These are phyloP conservation scores for Brevipalpus yothersi DNA, from an alignment of 1,140 invertebrate species.

Conservation along the genomic window DNA sequence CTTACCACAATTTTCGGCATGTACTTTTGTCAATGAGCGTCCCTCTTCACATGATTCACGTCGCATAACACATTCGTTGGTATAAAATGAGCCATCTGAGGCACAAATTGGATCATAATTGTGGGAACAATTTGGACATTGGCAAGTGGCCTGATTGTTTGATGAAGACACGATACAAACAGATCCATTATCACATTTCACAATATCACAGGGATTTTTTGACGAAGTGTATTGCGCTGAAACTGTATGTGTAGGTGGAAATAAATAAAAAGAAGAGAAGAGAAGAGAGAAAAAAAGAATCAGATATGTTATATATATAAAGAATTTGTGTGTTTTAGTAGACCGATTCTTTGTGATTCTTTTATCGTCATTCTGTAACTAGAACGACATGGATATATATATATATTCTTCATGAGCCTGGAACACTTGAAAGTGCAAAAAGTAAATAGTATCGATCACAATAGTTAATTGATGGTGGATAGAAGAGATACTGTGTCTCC, in stretches of 20 bases:
- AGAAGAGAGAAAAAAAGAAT: no score
- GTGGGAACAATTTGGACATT: slow-evolving; percentile 49
- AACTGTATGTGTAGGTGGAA: not conserved
- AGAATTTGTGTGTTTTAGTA: no score
- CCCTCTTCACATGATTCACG: slow-evolving; percentile 40
- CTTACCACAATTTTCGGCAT: slow-evolving; percentile 5
- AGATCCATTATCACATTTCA: not conserved
- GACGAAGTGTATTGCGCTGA: not conserved
- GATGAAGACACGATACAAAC: not conserved
- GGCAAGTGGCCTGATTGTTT: slow-evolving; percentile 36
- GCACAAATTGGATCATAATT: slow-evolving; percentile 44
- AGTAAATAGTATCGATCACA: no score
- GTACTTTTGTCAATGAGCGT: slow-evolving; percentile 31
- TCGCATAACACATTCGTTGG: slow-evolving; percentile 37
- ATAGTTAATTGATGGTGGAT: no score
- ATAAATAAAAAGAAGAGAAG: no score
- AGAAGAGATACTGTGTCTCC: no score
- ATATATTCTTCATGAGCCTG: no score
- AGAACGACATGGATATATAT: no score
- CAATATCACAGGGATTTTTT: not conserved
- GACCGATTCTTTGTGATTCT: no score
- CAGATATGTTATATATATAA: no score
- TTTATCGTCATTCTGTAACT: no score
- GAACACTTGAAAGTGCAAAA: no score
- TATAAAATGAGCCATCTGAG: slow-evolving; percentile 36